Conservation (phyloP, 2,797 vertebrate species). For the Phoxinus dragarum region DNA sequence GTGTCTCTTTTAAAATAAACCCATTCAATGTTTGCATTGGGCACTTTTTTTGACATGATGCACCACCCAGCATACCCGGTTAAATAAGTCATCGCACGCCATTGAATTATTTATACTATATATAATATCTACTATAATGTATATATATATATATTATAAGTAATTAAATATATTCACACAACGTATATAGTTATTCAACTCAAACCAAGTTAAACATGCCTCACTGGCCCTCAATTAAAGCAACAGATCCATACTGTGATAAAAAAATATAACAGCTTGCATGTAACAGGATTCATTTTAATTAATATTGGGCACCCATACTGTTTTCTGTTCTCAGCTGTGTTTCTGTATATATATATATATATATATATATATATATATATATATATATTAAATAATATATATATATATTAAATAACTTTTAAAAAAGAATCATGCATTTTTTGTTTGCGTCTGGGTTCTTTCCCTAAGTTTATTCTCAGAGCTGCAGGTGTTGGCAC, state of each 20-base stretch:
- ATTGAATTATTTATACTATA: too few species aligned
- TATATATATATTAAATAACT: too few species aligned
- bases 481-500: constrained; percentile 41
- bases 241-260: not conserved
- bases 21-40: too few species aligned
- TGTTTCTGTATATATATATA: constrained; percentile 6
- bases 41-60: too few species aligned
- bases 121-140: too few species aligned
- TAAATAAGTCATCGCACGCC: too few species aligned
- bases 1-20: too few species aligned
- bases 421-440: not conserved
- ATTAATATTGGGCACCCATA: constrained; percentile 22
- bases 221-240: constrained; percentile 5
- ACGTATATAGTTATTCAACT: not conserved
- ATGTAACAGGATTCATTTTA: constrained; percentile 7
- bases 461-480: constrained; percentile 21
- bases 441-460: constrained; percentile 2
- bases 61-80: too few species aligned
- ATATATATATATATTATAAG: not conserved
- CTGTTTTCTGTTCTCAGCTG: constrained; percentile 28
- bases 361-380: not conserved
- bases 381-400: too few species aligned
- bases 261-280: constrained; percentile 18
- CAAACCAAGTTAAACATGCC: not conserved
- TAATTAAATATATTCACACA: not conserved